Evolutionary conservation across 2,888 invertebrate species (phyloP), one percentile per base, ranked within the genome.

Genomic region (Melanotus villosus): DNA sequence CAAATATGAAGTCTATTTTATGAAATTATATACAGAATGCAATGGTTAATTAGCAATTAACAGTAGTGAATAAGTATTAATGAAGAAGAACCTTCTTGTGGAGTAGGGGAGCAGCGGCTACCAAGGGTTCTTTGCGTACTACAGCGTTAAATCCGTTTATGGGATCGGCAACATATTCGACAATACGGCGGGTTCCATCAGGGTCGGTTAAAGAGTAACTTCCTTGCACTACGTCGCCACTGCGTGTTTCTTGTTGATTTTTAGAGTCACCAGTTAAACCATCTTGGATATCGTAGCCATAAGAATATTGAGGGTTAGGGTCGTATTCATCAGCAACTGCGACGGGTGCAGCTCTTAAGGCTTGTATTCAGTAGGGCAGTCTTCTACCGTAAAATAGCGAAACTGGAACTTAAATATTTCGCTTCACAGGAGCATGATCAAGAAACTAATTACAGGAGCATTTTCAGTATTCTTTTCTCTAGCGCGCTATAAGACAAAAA

Each of bases 131-230:
- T 71, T 86, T 87, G 76, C 85, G 86, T 3, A 88, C 88, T 43
- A 88, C 86, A 57, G 88, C 88, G 82, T 88, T 88, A 84, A 88
- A 88, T 5, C 88, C 88, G 69, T 85, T 84, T 58, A 86, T 77
- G 68, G 87, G 85, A 76, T 87, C 87, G n/a, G 88, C 87, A 50
- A 86, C 82, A 79, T 90, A 90, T 74, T 90, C 90, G 0, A 90
- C 90, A 30, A 88, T 89, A 73, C 90, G 88, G 80, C 87, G 88
- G 63, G 88, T 89, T 76, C 90, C 90, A 79, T 90, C 90, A 23
- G 90, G 87, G 75, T 88, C 88, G 18, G 85, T 80, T 54, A 88
- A 82, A 36, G 88, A 86, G 84, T 88, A 88, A 77, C 87, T 89
- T 81, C 84, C 90, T 80, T 88, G 88, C 47, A 90, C 90, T 75